Evolutionary conservation across 53 echinoderm and acorn worm genomes (phyloP).

Genomic region (Hippasteria phrygiana): DNA sequence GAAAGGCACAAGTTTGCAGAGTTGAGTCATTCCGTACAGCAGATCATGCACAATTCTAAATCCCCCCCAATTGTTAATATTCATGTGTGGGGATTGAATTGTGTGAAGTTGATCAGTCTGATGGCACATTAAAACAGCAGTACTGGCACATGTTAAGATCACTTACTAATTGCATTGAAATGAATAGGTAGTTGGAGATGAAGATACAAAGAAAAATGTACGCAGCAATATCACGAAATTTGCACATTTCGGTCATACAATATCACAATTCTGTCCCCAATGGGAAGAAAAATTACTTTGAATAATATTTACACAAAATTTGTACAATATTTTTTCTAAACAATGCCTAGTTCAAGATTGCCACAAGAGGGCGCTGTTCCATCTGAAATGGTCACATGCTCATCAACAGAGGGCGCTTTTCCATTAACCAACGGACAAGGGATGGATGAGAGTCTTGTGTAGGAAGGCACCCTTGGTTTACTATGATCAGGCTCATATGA

Average conservation of each 20-base stretch:
- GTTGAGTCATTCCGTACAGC: no score
- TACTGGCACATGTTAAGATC: no score
- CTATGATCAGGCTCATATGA: neutral
- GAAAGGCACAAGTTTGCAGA: no score
- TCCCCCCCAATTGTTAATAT: no score
- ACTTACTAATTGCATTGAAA: no score
- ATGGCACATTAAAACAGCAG: no score
- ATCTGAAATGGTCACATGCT: neutral
- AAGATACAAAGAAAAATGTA: neutral
- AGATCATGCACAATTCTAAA: no score
- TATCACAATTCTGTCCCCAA: neutral
- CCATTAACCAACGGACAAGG: neutral
- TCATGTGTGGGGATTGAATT: no score
- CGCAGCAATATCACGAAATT: neutral
- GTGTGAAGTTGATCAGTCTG: no score
- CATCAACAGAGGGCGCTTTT: conserved; percentile 5
- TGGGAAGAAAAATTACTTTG: neutral
- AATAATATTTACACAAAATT: neutral
- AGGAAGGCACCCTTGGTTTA: conserved; percentile 25
- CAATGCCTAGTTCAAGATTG: neutral
- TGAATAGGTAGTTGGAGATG: neutral
- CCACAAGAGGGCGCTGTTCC: conserved; percentile 35
- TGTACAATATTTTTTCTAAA: neutral
- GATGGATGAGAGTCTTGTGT: conserved; percentile 51
- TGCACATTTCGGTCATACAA: conserved; percentile 4